Evolutionary conservation across 2,888 invertebrate genomes (phyloP).

Genomic region (Tenthredo notha): DNA sequence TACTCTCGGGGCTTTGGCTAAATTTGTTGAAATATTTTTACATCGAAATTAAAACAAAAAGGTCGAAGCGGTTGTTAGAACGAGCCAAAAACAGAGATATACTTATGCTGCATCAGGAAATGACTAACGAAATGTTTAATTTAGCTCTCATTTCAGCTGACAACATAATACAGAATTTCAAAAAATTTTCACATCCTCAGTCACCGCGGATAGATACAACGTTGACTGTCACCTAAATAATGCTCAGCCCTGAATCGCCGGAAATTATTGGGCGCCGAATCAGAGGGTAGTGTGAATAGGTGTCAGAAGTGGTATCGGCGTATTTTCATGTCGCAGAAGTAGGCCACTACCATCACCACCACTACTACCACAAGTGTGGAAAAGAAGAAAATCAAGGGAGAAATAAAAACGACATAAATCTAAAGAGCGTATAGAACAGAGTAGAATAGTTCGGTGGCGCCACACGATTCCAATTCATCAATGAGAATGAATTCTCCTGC

Average conservation of each 20-base stretch:
- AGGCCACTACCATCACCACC: not conserved
- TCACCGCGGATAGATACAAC: not conserved
- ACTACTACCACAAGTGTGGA: not conserved
- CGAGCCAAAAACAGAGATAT: not conserved
- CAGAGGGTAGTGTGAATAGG: not conserved
- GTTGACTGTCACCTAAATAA: not conserved
- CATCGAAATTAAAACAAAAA: not conserved
- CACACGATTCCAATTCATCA: constrained; percentile 37
- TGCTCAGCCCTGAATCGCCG: not conserved
- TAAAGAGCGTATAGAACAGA: not conserved
- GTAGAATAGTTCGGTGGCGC: constrained; percentile 16
- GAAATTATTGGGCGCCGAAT: not conserved
- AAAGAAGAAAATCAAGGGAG: not conserved
- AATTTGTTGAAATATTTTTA: constrained; percentile 11
- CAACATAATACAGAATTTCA: not conserved
- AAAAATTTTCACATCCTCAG: not conserved
- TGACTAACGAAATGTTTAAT: not conserved
- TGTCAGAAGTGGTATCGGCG: not conserved
- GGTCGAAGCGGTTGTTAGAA: not conserved
- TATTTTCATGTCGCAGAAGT: constrained; percentile 13
- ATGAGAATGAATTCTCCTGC: constrained; percentile 12
- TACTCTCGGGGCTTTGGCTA: not conserved
- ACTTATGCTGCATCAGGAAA: not conserved
- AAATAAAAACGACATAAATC: constrained; percentile 35
- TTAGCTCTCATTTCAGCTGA: not conserved